Evolutionary conservation across 2,113 vertebrate genomes (phyloP).

Genomic region (Rhipidura dahli): DNA sequence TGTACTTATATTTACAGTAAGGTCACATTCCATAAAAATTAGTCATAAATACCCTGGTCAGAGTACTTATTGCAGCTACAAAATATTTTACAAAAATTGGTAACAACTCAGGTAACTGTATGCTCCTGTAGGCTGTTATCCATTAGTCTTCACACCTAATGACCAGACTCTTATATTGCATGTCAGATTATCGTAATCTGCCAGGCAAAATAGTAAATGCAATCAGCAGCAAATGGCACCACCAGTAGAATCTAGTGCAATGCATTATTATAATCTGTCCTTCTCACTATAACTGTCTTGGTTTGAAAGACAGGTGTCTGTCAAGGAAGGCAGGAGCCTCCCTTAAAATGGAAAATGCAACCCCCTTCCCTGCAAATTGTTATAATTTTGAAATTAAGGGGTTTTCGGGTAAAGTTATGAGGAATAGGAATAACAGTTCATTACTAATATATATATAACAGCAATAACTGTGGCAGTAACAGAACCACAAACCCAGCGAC

Average conservation of each 20-base stretch:
- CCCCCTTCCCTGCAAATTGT: too few species aligned
- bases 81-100: background rate
- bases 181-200: background rate
- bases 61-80: background rate
- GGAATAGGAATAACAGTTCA: too few species aligned
- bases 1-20: background rate
- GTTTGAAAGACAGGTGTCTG: too few species aligned
- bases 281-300: background rate
- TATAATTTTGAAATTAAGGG: too few species aligned
- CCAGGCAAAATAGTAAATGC: background rate
- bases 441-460: too few species aligned
- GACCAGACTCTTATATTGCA: background rate
- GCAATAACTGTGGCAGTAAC: too few species aligned
- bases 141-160: background rate
- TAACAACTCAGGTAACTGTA: background rate
- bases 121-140: background rate
- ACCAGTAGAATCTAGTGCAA: background rate
- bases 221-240: background rate
- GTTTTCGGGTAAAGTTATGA: too few species aligned
- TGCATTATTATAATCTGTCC: background rate
- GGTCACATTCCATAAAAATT: background rate
- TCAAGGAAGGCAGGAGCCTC: too few species aligned
- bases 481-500: too few species aligned
- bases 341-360: too few species aligned
- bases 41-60: constrained; percentile 4